Percentiles rank a stretch among this genome's conserved stretches.
Evolutionary conservation across 2,797 vertebrate species (phyloP).

Genomic region (Meriones psammophilus): DNA sequence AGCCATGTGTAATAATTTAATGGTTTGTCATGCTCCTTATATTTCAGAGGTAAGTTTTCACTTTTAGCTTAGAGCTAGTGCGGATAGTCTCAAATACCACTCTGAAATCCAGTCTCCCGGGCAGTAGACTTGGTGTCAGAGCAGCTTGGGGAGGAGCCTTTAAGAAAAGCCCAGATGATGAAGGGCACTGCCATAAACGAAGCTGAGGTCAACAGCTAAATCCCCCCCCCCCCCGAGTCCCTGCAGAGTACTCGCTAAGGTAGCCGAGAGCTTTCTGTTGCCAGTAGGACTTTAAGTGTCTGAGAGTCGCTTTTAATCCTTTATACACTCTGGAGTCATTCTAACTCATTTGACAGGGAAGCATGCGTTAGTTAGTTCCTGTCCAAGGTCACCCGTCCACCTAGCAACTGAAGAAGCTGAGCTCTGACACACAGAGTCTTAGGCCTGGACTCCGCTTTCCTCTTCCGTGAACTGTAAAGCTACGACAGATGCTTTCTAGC

Average conservation of each 20-base stretch:
- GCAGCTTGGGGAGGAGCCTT: background rate
- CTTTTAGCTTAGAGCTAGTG: background rate
- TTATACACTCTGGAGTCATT: background rate
- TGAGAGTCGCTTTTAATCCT: background rate
- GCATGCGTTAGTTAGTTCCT: background rate
- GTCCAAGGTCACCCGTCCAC: background rate
- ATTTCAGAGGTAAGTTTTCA: background rate
- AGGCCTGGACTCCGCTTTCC: background rate
- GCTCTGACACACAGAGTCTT: background rate
- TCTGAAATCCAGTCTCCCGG: background rate
- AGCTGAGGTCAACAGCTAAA: background rate
- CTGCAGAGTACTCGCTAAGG: background rate
- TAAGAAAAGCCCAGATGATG: background rate
- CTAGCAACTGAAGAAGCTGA: background rate
- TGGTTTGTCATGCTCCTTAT: background rate
- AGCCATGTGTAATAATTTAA: background rate
- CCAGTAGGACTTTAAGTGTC: background rate
- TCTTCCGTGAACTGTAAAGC: constrained; percentile 8
- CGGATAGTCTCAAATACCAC: background rate
- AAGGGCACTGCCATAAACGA: background rate
- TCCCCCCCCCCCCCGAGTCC: background rate
- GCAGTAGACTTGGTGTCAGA: background rate
- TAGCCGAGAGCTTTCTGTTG: background rate
- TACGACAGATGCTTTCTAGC: background rate
- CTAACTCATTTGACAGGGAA: background rate